Evolutionary conservation across 2,113 vertebrate species (phyloP), one percentile per base, ranked within the genome.

Genomic region (Chaetura pelagica): DNA sequence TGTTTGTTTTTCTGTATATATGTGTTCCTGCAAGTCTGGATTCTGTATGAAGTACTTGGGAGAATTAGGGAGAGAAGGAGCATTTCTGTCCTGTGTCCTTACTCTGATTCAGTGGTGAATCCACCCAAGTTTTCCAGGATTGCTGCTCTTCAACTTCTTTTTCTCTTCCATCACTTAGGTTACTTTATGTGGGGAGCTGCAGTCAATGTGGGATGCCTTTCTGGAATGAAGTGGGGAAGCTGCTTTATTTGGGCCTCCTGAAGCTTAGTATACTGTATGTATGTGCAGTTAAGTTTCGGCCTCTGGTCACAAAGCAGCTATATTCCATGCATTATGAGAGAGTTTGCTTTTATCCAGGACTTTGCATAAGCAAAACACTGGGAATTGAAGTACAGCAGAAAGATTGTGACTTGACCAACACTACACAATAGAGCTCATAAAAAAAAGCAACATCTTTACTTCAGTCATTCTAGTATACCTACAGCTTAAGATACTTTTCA

Each of bases 41-140:
- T 30, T 54, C 40, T 24, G 0, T 48, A 30, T 1, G 15, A 19
- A 61, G 10, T 46, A 4, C 12, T 1, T 48, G 23, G 32, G 55
- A 51, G 34, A 35, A 59, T 59, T 68, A 3, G 10, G 57, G 23
- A 75, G 35, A 8, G 34, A 44, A 49, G 68, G 20, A 68, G 1
- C 3, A 2, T 35, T 67, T 76, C 49, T 72, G 0, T 79, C 11
- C 57, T 15, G 38, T 38, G 38, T 38, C 38, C 38, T 38, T 38
- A 38, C 38, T 38, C 38, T 38, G 38, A 38, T 38, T 38, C 38
- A 38, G 38, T 38, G 38, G 38, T 38, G 38, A 38, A 38, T 38
- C 38, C 38, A 38, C 38, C 35, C 80, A 44, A 15, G 0, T 61
- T 17, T 75, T 76, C 27, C 10, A 7, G 29, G 16, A 5, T 59